Evolutionary conservation across 2,113 vertebrate genomes (phyloP).

Genomic region (Paraplagusia blochii): DNA sequence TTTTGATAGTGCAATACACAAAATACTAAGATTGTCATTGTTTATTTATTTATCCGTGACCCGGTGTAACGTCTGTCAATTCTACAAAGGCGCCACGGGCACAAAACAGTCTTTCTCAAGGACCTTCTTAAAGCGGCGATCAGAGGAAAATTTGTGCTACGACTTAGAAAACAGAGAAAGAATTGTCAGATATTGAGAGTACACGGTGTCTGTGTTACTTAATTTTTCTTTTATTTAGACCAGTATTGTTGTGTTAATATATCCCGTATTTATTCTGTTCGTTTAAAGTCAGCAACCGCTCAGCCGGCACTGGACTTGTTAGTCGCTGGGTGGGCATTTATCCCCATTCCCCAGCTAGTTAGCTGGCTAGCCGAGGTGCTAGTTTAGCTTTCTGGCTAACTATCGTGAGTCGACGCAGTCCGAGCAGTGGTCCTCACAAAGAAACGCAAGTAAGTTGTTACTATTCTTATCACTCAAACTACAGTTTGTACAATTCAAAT

Average conservation of each 20-base stretch:
- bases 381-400: conserved; percentile 59
- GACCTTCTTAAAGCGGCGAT: conserved; percentile 79
- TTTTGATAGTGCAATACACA: no score
- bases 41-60: background rate
- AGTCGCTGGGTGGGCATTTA: conserved; percentile 61
- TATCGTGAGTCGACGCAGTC: conserved; percentile 30
- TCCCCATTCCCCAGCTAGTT: conserved; percentile 59
- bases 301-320: conserved; percentile 38
- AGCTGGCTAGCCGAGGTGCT: conserved; percentile 62
- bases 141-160: conserved; percentile 74
- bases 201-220: conserved; percentile 46
- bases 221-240: conserved; percentile 32
- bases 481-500: background rate
- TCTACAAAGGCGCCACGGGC: conserved; percentile 66
- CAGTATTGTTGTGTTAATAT: conserved; percentile 39
- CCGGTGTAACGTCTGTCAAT: background rate
- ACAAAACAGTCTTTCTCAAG: conserved; percentile 69
- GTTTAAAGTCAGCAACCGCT: conserved; percentile 28
- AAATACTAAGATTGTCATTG: background rate
- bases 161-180: conserved; percentile 74
- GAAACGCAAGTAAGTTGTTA: conserved; percentile 29
- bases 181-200: conserved; percentile 52
- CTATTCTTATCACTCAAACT: background rate
- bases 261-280: conserved; percentile 31
- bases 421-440: conserved; percentile 9